These are phyloP conservation scores for Drosophila austrosaltans DNA, from an alignment of 2,888 invertebrate genomes.

Conservation along the genomic window DNA sequence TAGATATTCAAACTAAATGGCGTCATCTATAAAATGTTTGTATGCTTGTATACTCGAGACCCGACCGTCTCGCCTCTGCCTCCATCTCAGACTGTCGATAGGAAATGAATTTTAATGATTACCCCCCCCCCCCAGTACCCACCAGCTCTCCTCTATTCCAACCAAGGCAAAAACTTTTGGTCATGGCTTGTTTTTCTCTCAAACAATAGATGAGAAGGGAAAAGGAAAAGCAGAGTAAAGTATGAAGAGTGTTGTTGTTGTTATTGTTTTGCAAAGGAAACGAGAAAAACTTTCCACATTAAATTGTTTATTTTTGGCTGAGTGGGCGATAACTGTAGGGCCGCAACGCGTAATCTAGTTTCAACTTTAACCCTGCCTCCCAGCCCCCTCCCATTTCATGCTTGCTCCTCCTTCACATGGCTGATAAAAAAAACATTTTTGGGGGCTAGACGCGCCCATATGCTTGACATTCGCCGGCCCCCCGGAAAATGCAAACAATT, in stretches of 20 bases:
- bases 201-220: constrained; percentile 15
- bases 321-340: constrained; percentile 67
- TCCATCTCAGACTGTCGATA: constrained; percentile 64
- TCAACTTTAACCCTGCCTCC: constrained; percentile 32
- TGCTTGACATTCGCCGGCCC: constrained; percentile 35
- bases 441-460: constrained; percentile 36
- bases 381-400: neutral
- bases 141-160: neutral
- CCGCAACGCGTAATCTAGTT: constrained; percentile 37
- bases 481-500: constrained; percentile 53
- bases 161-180: constrained; percentile 51
- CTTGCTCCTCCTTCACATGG: too few relatives aligned
- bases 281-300: constrained; percentile 66
- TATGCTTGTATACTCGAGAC: constrained; percentile 29
- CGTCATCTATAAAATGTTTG: constrained; percentile 68
- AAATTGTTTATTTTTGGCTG: constrained; percentile 71
- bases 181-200: constrained; percentile 43
- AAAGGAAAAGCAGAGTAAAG: neutral
- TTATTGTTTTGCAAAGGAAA: constrained; percentile 45
- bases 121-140: constrained; percentile 43
- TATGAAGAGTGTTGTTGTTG: constrained; percentile 50
- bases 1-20: constrained; percentile 76
- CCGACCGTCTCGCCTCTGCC: constrained; percentile 34
- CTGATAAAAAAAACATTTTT: too few relatives aligned
- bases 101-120: constrained; percentile 77